Evolutionary conservation across 2,113 vertebrate genomes (phyloP).

Genomic region (Rhagologus leucostigma): DNA sequence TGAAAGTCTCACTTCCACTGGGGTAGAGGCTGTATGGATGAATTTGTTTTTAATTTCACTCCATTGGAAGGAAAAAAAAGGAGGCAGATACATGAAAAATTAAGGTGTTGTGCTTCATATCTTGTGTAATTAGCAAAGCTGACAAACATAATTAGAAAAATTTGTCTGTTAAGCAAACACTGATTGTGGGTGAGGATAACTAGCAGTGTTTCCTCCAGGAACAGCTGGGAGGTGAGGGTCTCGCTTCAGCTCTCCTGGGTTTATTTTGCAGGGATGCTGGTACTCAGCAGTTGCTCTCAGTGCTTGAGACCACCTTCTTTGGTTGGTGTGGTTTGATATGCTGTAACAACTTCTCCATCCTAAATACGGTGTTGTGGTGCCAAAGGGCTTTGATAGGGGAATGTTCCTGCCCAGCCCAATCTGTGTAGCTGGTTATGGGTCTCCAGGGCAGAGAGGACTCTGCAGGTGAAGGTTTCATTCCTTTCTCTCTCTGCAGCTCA

Average conservation of each 20-base stretch:
- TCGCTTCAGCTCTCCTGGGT: accelerated
- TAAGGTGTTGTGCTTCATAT: background rate
- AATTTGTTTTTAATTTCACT: background rate
- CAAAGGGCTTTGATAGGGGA: background rate
- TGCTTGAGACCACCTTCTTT: accelerated
- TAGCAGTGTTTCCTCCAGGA: background rate
- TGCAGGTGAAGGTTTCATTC: background rate
- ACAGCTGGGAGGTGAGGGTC: background rate
- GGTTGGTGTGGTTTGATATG: accelerated
- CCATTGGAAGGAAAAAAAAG: background rate
- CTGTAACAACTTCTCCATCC: background rate
- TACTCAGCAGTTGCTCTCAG: background rate
- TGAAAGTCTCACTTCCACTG: background rate
- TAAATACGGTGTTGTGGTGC: background rate
- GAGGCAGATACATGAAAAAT: background rate
- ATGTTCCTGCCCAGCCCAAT: background rate
- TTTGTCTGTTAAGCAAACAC: background rate
- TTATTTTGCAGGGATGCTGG: background rate
- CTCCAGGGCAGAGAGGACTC: background rate
- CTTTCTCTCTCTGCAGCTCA: background rate
- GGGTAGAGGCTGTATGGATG: background rate
- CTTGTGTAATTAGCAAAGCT: background rate
- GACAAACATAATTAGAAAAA: background rate
- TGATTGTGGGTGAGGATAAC: background rate
- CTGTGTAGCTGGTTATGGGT: background rate